A percentile compares a stretch with the other conserved stretches of the same genome.
Evolutionary conservation across 2,888 invertebrate genomes (phyloP).

Genomic region (Andrena hattorfiana): DNA sequence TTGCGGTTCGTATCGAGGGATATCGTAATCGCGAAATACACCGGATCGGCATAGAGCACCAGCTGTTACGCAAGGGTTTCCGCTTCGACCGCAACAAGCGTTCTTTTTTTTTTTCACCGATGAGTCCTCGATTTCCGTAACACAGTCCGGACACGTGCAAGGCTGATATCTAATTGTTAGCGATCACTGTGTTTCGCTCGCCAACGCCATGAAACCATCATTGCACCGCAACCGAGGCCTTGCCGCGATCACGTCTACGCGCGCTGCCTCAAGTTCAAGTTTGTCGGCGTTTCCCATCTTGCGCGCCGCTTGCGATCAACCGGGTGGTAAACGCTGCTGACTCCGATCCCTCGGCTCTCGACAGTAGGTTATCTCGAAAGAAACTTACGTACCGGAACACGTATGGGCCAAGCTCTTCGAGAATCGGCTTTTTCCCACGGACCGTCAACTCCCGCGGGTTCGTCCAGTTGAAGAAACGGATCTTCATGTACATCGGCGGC

Average conservation of each 20-base stretch:
- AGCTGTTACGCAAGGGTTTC: conserved; percentile 34
- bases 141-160: not conserved
- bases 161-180: conserved; percentile 27
- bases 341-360: not conserved
- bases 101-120: not conserved
- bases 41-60: not conserved
- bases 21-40: not conserved
- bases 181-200: conserved; percentile 1
- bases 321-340: not conserved
- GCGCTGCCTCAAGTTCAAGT: not conserved
- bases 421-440: conserved; percentile 87
- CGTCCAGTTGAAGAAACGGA: conserved; percentile 93
- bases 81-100: not conserved
- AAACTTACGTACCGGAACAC: conserved; percentile 81
- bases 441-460: conserved; percentile 88
- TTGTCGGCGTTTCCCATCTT: not conserved
- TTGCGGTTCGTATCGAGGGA: not conserved
- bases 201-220: not conserved
- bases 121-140: conserved; percentile 26
- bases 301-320: not conserved
- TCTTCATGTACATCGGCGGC: conserved; percentile 88
- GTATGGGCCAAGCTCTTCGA: conserved; percentile 85
- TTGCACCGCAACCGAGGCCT: not conserved
- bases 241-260: not conserved
- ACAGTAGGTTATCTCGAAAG: too few species aligned